Evolutionary conservation across 2,888 invertebrate species (phyloP), one percentile per base, ranked within the genome.

Genomic region (Polyploca ridens): DNA sequence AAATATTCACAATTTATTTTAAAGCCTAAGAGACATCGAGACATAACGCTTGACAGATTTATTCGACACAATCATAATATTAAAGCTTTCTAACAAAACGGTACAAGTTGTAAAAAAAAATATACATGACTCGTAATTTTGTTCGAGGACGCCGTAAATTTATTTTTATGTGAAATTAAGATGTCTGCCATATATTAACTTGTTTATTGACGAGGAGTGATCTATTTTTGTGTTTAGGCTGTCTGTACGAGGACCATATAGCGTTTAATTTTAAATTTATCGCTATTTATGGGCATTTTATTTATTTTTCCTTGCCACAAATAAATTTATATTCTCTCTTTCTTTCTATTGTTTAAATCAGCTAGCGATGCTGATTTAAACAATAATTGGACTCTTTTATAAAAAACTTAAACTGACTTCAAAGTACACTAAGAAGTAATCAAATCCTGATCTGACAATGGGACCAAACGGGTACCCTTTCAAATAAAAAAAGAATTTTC

Each of bases 101-200:
- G 78, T 85, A 79, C 79, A 83, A 66, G 77, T 73, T 75, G 74
- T 72, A 72, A 76, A 79, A 79, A 82, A 87, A 91, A 91, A 90
- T 27, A 35, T 86, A 35, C 59, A 35, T 83, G 79, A 82, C 75
- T 73, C 65, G 63, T 66, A 73, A 72, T 80, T 85, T 84, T 83
- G 84, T 84, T 83, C 16, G 54, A 54, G 75, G 81, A 74, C 75
- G 82, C 69, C 63, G 81, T 90, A 90, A 90, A 90, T 91, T 86
- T 75, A 77, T 83, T 89, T 92, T 93, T 89, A 92, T 92, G 89
- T 87, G 88, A 85, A 88, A 91, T 91, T 90, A 92, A 93, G 90
- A 92, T 90, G 92, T 90, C 85, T 68, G 75, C 78, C 88, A 79
- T 92, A 90, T 88, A 85, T 91, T 84, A 76, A 68, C 63, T 63